phyloP scores from a whole-genome alignment of 2,888 invertebrate species.

The Aricia artaxerxes region DNA sequence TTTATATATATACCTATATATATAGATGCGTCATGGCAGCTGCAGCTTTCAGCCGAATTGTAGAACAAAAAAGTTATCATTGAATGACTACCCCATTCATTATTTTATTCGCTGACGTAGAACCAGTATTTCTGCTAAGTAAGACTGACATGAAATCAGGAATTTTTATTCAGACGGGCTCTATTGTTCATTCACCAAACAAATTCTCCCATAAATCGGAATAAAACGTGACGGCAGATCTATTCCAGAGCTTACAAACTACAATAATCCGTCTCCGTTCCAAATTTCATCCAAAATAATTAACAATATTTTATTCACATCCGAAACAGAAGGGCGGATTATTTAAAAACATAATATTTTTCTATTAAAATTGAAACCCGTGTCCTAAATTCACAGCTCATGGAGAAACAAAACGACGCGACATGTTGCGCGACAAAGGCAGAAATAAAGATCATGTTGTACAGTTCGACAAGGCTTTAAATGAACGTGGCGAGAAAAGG shows the following conservation, averaged over 20 bases:
- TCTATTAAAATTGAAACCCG: too few relatives aligned
- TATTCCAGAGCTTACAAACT: neutral
- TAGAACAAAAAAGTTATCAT: neutral
- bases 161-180: neutral
- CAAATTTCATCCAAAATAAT: neutral
- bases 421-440: too few relatives aligned
- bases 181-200: neutral
- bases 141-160: neutral
- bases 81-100: neutral
- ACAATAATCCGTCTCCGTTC: neutral
- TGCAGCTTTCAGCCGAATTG: neutral
- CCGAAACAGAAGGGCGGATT: neutral
- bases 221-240: neutral
- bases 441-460: too few relatives aligned
- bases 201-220: neutral
- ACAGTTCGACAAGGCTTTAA: too few relatives aligned
- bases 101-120: too few relatives aligned
- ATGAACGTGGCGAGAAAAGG: too few relatives aligned
- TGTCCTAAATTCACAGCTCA: too few relatives aligned
- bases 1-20: too few relatives aligned
- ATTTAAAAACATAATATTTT: neutral
- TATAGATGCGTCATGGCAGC: too few relatives aligned
- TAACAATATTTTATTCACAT: neutral
- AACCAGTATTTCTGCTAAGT: neutral
- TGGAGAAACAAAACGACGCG: too few relatives aligned